Evolutionary conservation across 2,113 vertebrate species (phyloP).

Genomic region (Mola mola): DNA sequence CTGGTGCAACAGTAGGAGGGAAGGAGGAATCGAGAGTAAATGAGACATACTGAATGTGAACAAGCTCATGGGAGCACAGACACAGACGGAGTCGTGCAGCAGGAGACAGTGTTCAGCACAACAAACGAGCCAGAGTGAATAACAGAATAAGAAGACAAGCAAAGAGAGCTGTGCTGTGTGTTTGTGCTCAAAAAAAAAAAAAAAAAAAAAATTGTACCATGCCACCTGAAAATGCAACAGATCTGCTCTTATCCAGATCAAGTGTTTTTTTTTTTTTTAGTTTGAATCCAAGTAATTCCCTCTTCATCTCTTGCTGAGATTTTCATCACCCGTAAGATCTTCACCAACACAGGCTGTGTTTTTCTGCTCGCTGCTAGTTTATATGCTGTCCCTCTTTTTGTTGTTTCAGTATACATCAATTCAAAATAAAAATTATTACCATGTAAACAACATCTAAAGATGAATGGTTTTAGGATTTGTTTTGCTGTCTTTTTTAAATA

Average conservation of each 20-base stretch:
- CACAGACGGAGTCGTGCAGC: constrained; percentile 44
- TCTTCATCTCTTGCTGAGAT: constrained; percentile 61
- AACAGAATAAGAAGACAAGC: constrained; percentile 63
- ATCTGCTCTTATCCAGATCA: constrained; percentile 29
- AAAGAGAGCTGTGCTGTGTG: constrained; percentile 20
- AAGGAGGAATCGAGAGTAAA: constrained; percentile 44
- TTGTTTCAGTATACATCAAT: background rate
- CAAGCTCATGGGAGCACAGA: constrained; percentile 48
- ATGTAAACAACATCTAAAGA: no score
- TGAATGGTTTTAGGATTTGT: no score
- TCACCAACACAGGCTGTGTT: constrained; percentile 25
- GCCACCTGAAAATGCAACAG: constrained; percentile 46
- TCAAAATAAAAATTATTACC: no score
- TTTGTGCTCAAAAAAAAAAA: constrained; percentile 38
- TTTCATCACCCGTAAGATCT: constrained; percentile 62
- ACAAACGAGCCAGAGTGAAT: constrained; percentile 36
- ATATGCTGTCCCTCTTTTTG: background rate
- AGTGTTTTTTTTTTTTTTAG: constrained; percentile 1
- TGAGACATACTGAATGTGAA: constrained; percentile 52
- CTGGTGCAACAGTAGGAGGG: constrained; percentile 44
- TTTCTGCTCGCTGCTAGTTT: constrained; percentile 3
- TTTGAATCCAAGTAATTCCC: constrained; percentile 43
- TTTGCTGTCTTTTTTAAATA: no score
- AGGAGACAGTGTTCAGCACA: constrained; percentile 48
- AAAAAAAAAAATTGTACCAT: background rate